phyloP scores from a whole-genome alignment of 2,113 vertebrate species.

The Motacilla alba region DNA sequence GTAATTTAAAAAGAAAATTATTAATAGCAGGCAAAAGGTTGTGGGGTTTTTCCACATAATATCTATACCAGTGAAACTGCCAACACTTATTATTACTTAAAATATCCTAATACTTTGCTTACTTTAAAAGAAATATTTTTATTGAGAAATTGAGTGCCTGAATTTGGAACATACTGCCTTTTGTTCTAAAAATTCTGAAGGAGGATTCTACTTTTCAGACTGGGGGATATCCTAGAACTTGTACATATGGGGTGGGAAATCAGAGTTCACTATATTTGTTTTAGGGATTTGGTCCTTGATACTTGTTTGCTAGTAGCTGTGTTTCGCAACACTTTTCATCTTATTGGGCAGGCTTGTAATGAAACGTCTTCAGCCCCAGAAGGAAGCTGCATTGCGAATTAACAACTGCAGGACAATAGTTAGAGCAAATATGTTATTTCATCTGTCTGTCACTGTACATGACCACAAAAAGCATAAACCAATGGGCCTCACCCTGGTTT shows the following conservation, averaged over 20 bases:
- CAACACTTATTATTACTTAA: neutral
- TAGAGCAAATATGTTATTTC: neutral
- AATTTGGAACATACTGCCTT: neutral
- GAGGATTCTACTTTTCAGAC: neutral
- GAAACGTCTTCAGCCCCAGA: neutral
- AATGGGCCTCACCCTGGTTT: neutral
- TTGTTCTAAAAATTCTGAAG: neutral
- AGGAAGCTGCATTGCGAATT: neutral
- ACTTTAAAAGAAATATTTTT: neutral
- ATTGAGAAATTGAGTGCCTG: neutral
- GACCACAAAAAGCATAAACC: neutral
- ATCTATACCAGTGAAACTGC: neutral
- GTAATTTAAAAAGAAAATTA: neutral
- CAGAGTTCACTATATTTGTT: neutral
- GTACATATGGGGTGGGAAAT: neutral
- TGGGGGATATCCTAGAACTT: neutral
- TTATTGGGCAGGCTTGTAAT: neutral
- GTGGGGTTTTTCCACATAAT: neutral
- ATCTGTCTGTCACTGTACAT: neutral
- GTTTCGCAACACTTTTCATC: neutral
- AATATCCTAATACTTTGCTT: neutral
- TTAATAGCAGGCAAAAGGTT: neutral
- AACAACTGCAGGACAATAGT: neutral
- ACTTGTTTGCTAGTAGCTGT: neutral
- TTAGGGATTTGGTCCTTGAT: neutral